Base-by-base conservation (phyloP, 1,140 invertebrate species). In the Platorchestia sp. region DNA sequence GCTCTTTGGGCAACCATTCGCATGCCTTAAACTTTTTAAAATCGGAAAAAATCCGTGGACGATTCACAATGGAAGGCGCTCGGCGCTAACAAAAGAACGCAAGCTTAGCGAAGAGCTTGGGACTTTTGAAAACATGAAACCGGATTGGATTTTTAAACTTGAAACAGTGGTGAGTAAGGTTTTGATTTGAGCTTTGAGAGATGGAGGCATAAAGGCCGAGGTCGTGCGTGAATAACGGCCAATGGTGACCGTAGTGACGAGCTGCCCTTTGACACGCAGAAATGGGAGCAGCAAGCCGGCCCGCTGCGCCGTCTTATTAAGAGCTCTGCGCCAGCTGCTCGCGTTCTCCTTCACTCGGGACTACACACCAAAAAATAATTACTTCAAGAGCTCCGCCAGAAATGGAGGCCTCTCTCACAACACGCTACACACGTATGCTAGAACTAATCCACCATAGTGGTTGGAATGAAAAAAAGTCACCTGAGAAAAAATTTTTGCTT, bases 101-200 rank as follows among this genome's bases (percentile, higher is more conserved):
- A 93, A 93, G 91, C 91, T 93, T 93, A 93, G 91, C 36, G 45
- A 44, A 40, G 91, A 45, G 91, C 91, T 45, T 40, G 45, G 91
- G 43, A 93, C 91, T 47, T 45, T 47, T 44, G 43, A 93, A 93
- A 93, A 93, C 91, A 93, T 45, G 91, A 93, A 93, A 93, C 91
- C 91, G 91, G 91, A 93, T 93, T 93, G 91, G 91, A 93, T 93
- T 93, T 93, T 93, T 93, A 93, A 93, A 93, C 91, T 93, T 93
- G 91, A 93, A 93, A 93, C 91, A 93, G 91, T 93, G 91, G 91
- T 45, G 44, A 93, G 91, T 93, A 93, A 93, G 91, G 91, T 93
- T 93, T 93, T 93, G 91, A 93, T 93, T 93, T 93, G 91, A 93
- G 91, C 91, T 93, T 40, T 93, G 91, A 45, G 43, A 47, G 91